Conservation (phyloP, 2,888 invertebrate species). For the Linyphia triangularis region DNA sequence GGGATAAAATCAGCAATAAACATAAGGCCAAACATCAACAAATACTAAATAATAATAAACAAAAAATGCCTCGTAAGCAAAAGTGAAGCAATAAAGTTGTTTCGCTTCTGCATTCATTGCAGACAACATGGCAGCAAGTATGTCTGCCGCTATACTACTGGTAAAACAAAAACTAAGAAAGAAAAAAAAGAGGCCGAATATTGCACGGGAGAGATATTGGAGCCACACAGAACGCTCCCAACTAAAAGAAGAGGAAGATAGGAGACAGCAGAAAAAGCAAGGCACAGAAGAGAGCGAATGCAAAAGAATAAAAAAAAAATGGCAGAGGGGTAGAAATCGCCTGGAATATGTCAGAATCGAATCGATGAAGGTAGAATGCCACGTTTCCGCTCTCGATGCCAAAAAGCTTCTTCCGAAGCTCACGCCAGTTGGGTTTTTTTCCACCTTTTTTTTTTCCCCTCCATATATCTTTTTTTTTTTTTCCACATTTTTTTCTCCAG, state of each 20-base stretch:
- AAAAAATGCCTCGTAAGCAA: slow-evolving; percentile 47
- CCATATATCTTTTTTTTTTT: slow-evolving; percentile 33
- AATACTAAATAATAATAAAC: neutral
- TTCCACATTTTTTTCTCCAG: slow-evolving; percentile 8
- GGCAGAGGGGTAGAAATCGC: slow-evolving; percentile 44
- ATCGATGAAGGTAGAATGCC: slow-evolving; percentile 73
- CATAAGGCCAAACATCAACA: slow-evolving; percentile 4
- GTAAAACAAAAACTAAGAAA: neutral
- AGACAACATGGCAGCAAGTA: slow-evolving; percentile 73
- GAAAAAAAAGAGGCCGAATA: slow-evolving; percentile 46
- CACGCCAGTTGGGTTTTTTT: slow-evolving; percentile 19
- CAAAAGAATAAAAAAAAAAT: slow-evolving; percentile 13
- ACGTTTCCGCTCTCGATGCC: slow-evolving; percentile 57
- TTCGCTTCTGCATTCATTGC: slow-evolving; percentile 64
- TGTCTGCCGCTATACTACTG: slow-evolving; percentile 32
- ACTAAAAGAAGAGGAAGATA: slow-evolving; percentile 47
- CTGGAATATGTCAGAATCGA: slow-evolving; percentile 73
- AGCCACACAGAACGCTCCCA: slow-evolving; percentile 67
- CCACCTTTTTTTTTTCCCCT: slow-evolving; percentile 19
- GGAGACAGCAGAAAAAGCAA: slow-evolving; percentile 41
- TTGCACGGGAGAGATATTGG: slow-evolving; percentile 33
- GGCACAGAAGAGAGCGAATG: slow-evolving; percentile 8
- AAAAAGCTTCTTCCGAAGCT: slow-evolving; percentile 65
- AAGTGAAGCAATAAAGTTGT: slow-evolving; percentile 69
- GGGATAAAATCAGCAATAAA: slow-evolving; percentile 4